Conservation (phyloP, 2,113 vertebrate genomes). For the Aythya baeri region DNA sequence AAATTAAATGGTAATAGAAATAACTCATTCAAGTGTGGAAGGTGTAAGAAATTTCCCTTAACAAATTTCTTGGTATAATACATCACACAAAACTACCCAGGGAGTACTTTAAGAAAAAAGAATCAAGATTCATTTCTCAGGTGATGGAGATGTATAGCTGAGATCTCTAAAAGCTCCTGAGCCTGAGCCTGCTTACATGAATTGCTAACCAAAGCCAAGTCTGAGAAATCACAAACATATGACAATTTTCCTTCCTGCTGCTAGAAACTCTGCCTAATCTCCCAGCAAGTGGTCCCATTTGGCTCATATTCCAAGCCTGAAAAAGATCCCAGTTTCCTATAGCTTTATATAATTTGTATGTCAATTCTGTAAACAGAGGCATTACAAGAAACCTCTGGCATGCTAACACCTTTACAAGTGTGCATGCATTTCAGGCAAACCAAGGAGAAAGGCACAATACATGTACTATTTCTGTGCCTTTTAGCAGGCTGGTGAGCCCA, state of each 20-base stretch:
- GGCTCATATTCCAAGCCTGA: constrained; percentile 42
- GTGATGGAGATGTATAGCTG: neutral
- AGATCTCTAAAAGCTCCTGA: neutral
- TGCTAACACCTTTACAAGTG: neutral
- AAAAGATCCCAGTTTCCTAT: constrained; percentile 55
- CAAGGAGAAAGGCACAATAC: neutral
- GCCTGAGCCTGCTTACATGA: constrained; percentile 1
- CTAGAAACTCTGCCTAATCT: constrained; percentile 56
- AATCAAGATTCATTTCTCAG: neutral
- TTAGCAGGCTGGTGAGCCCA: neutral
- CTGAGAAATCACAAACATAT: constrained; percentile 62
- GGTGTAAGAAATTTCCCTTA: neutral
- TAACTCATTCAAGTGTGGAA: neutral
- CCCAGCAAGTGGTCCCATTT: constrained; percentile 56
- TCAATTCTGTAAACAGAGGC: constrained; percentile 38
- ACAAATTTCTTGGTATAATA: neutral
- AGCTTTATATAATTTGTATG: constrained; percentile 46
- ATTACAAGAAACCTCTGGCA: constrained; percentile 31
- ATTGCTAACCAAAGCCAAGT: constrained; percentile 22
- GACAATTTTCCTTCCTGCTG: constrained; percentile 63
- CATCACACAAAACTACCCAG: neutral
- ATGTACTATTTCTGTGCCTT: neutral
- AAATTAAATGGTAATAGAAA: neutral
- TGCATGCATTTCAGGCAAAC: neutral
- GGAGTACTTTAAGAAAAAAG: neutral